Conservation (phyloP, 2,113 vertebrate species). For the Brachyhypopomus occidentalis region DNA sequence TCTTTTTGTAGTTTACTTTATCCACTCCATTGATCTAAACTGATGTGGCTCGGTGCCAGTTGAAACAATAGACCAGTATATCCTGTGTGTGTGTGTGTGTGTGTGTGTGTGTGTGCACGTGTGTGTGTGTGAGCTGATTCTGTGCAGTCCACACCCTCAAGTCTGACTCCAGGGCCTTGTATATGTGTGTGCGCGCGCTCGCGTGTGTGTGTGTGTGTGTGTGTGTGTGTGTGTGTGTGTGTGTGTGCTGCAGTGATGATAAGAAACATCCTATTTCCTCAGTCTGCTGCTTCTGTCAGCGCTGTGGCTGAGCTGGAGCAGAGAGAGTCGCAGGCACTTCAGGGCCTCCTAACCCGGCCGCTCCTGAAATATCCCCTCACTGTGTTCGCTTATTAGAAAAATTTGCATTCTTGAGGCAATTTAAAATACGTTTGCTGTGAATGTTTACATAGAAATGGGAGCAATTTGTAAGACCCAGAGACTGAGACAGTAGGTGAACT, state of each 20-base stretch:
- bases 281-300: slow-evolving; percentile 15
- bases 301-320: not conserved
- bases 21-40: slow-evolving; percentile 29
- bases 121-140: slow-evolving; percentile 11
- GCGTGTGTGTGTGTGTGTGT: slow-evolving; percentile 20
- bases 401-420: no score
- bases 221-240: slow-evolving; percentile 23
- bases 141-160: slow-evolving; percentile 19
- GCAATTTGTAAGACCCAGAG: not conserved
- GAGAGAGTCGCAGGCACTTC: slow-evolving; percentile 7
- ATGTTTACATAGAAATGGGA: no score
- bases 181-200: slow-evolving; percentile 7
- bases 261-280: slow-evolving; percentile 49
- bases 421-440: no score
- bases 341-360: no score
- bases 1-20: slow-evolving; percentile 27
- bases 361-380: no score
- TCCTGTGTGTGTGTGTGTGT: slow-evolving; percentile 18
- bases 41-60: slow-evolving; percentile 28
- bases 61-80: slow-evolving; percentile 15
- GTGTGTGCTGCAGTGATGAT: slow-evolving; percentile 42
- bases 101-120: slow-evolving; percentile 20
- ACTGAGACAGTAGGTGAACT: not conserved
- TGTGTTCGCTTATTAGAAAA: no score
- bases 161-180: slow-evolving; percentile 18